Conservation (phyloP, 2,888 invertebrate genomes). For the Pandemis corylana region DNA sequence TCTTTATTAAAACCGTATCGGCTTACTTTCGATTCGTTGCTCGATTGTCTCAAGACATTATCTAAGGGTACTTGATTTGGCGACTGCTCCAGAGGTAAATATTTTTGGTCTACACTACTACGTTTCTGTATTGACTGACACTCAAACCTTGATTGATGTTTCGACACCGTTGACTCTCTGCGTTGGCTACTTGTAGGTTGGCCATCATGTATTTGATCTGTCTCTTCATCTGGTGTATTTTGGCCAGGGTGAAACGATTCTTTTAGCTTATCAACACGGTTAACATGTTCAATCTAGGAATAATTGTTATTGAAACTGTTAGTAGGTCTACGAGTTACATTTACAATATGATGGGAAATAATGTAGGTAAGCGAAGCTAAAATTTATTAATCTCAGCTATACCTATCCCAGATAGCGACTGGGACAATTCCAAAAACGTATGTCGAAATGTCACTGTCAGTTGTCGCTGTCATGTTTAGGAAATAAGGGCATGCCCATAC, state of each 20-base stretch:
- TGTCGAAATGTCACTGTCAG: no score
- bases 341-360: no score
- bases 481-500: neutral
- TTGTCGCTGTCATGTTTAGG: no score
- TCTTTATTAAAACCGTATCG: neutral
- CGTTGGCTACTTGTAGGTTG: neutral
- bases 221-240: neutral
- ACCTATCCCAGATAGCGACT: no score
- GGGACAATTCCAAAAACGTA: no score
- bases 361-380: no score
- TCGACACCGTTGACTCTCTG: neutral
- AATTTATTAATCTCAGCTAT: no score
- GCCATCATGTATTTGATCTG: neutral
- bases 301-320: neutral
- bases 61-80: neutral
- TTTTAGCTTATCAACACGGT: neutral
- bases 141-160: neutral
- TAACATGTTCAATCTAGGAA: conserved; percentile 2
- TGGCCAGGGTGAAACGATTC: neutral
- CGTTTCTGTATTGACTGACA: neutral
- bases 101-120: neutral
- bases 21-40: neutral
- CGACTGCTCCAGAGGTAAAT: neutral
- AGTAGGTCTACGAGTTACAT: neutral
- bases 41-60: neutral